These are phyloP conservation scores for Malurus leucopterus DNA, from an alignment of 2,797 vertebrate species.

Conservation along the genomic window DNA sequence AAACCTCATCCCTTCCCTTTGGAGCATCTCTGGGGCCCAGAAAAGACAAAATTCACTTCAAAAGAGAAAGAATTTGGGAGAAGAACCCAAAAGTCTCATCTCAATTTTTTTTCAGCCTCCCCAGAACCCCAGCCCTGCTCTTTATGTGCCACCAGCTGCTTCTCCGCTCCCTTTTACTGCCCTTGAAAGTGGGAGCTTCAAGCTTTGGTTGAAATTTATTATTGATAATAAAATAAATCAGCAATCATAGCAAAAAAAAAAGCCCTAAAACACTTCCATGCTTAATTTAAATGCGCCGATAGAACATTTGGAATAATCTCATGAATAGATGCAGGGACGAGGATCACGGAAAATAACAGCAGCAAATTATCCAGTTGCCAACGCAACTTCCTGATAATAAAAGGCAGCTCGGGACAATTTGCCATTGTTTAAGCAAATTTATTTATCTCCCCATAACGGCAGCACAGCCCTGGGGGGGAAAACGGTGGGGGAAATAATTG, in stretches of 20 bases:
- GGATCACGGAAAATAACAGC: background rate
- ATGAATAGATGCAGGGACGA: slow-evolving; percentile 28
- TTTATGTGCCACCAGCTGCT: background rate
- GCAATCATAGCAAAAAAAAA: slow-evolving; percentile 24
- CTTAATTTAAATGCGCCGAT: slow-evolving; percentile 31
- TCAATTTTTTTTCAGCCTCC: background rate
- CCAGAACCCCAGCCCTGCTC: background rate
- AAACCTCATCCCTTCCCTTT: background rate
- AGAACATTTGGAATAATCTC: slow-evolving; percentile 12
- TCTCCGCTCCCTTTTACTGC: background rate
- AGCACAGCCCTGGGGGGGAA: background rate
- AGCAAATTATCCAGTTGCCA: slow-evolving; percentile 37
- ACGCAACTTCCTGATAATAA: slow-evolving; percentile 17
- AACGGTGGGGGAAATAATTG: slow-evolving; percentile 16
- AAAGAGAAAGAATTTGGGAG: background rate
- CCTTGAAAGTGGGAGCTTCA: background rate
- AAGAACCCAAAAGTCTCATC: background rate
- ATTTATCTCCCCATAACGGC: background rate
- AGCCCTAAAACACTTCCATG: slow-evolving; percentile 31
- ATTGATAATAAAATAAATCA: slow-evolving; percentile 55
- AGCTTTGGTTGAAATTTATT: slow-evolving; percentile 17
- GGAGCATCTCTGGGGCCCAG: rapidly evolving
- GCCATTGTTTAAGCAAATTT: slow-evolving; percentile 44
- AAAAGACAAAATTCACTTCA: background rate
- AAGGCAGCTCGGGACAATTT: slow-evolving; percentile 51